A percentile compares a stretch with the other conserved stretches of the same genome.
Evolutionary conservation across 2,113 vertebrate genomes (phyloP).

Genomic region (Austrofundulus limnaeus): DNA sequence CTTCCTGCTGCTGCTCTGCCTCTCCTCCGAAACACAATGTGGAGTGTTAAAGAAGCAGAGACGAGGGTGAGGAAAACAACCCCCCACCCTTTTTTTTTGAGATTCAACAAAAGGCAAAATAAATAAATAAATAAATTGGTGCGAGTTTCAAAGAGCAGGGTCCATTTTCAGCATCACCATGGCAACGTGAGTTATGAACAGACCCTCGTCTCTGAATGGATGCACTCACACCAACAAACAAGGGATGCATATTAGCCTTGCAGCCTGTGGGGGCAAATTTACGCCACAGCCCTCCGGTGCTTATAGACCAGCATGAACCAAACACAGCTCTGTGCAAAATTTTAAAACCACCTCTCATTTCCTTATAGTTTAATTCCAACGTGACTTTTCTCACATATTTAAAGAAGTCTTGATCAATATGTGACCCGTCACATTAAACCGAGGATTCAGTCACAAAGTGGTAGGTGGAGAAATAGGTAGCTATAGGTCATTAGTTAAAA

Average conservation of each 20-base stretch:
- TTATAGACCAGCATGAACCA: neutral
- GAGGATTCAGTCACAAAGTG: no score
- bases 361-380: no score
- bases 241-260: conserved; percentile 27
- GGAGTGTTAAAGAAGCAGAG: conserved; percentile 12
- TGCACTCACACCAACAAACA: conserved; percentile 29
- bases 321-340: no score
- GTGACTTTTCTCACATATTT: neutral
- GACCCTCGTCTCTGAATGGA: conserved; percentile 44
- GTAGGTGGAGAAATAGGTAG: no score
- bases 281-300: neutral
- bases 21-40: conserved; percentile 10
- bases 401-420: neutral
- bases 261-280: conserved; percentile 10
- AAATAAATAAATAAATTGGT: conserved; percentile 12
- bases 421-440: no score
- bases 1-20: conserved; percentile 5
- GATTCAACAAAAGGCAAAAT: neutral
- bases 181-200: conserved; percentile 42
- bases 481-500: no score
- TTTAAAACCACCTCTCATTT: no score
- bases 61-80: conserved; percentile 8
- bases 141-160: conserved; percentile 41
- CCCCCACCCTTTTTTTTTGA: no score
- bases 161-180: conserved; percentile 44